Percentiles rank a stretch among this genome's conserved stretches.
Evolutionary conservation across 92 coral and sea anemone genomes (phyloP).

Genomic region (Zoanthus gigantus): DNA sequence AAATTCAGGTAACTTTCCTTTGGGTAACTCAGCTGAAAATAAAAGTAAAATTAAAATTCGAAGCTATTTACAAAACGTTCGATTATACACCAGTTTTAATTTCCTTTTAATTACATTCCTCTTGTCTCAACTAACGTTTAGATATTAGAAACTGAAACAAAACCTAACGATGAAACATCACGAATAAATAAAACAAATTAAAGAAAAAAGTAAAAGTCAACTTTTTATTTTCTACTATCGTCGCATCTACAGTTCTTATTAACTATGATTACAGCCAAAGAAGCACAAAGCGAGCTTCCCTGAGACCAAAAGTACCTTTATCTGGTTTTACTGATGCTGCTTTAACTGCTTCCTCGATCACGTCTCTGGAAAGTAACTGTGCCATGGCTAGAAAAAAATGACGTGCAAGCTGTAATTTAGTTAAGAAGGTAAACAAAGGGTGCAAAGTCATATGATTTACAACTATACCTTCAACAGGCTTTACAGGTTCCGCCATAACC

Average conservation of each 20-base stretch:
- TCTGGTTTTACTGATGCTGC: constrained; percentile 12
- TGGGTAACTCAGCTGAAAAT: constrained; percentile 59
- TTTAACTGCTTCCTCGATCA: constrained; percentile 17
- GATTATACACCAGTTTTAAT: too few relatives aligned
- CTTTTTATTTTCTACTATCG: too few relatives aligned
- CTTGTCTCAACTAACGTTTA: too few relatives aligned
- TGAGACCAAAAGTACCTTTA: constrained; percentile 2
- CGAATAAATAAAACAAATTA: background rate
- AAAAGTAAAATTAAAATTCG: too few relatives aligned
- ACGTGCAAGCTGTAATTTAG: constrained; percentile 4
- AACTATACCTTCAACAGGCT: constrained; percentile 70
- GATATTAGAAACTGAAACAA: background rate
- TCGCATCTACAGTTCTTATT: too few relatives aligned
- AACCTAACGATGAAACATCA: background rate
- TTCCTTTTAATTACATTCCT: too few relatives aligned
- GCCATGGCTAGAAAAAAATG: constrained; percentile 30
- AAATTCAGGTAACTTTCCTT: constrained; percentile 83
- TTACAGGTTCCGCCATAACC: constrained; percentile 46
- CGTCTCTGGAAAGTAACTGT: constrained; percentile 29
- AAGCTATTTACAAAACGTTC: too few relatives aligned
- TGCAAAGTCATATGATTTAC: background rate
- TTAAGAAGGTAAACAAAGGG: background rate
- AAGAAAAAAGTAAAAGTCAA: background rate
- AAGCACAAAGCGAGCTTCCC: background rate
- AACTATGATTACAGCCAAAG: background rate